A percentile compares a stretch with the other conserved stretches of the same genome.
These are phyloP conservation scores for Diadegma fenestrale DNA, from an alignment of 2,888 invertebrate genomes.

Conservation along the genomic window DNA sequence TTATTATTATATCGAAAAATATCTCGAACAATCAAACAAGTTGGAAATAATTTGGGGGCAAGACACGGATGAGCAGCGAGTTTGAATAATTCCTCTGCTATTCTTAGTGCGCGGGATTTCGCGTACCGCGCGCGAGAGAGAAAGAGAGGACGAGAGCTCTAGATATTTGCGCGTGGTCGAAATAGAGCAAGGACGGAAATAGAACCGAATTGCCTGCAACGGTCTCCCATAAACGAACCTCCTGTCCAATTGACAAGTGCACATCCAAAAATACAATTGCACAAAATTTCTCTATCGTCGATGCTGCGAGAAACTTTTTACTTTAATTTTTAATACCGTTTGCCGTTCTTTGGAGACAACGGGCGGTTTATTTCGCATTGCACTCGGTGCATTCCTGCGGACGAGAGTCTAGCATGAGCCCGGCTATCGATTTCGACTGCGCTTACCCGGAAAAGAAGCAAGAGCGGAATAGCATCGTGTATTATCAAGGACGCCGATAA, in stretches of 20 bases:
- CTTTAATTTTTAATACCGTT: not conserved
- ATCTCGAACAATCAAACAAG: too few relatives aligned
- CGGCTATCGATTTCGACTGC: constrained; percentile 60
- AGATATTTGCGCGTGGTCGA: constrained; percentile 72
- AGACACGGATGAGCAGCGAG: constrained; percentile 11
- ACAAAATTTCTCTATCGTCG: too few relatives aligned
- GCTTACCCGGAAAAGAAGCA: constrained; percentile 36
- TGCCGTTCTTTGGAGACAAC: not conserved
- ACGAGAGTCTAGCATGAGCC: constrained; percentile 26
- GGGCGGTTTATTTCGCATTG: constrained; percentile 14
- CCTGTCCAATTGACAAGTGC: constrained; percentile 12
- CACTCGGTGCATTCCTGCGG: constrained; percentile 34
- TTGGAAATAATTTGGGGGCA: constrained; percentile 13
- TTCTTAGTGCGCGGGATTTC: constrained; percentile 59
- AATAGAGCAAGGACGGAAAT: constrained; percentile 74
- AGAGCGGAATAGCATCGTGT: constrained; percentile 39
- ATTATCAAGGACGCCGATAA: constrained; percentile 60
- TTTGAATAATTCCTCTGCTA: constrained; percentile 48
- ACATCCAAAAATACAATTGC: not conserved
- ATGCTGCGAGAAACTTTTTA: not conserved
- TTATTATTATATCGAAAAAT: too few relatives aligned
- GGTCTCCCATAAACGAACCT: constrained; percentile 67
- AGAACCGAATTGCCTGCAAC: constrained; percentile 69
- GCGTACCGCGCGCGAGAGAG: constrained; percentile 44
- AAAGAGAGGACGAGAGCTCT: constrained; percentile 67